phyloP scores from a whole-genome alignment of 2,888 invertebrate genomes.

The Heliconius sara region DNA sequence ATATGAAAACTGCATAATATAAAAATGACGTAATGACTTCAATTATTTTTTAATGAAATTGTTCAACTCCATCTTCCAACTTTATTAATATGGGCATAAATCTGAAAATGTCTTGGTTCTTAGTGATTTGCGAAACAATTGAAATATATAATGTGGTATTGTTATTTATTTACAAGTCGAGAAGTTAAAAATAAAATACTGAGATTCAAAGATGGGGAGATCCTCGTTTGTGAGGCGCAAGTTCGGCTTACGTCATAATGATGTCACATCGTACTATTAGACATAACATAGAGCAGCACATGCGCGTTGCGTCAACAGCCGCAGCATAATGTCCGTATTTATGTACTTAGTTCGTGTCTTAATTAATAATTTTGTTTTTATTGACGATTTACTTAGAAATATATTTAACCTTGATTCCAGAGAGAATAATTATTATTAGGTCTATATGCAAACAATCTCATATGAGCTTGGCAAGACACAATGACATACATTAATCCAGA shows the following conservation, averaged over 20 bases:
- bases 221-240: conserved; percentile 73
- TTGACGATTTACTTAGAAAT: neutral
- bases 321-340: conserved; percentile 54
- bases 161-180: neutral
- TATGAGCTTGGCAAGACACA: neutral
- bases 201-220: conserved; percentile 65
- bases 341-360: conserved; percentile 30
- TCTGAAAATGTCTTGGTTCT: neutral
- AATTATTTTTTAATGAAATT: neutral
- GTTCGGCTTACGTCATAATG: conserved; percentile 75
- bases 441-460: neutral
- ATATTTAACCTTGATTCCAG: neutral
- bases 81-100: neutral
- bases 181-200: conserved; percentile 29
- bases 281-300: conserved; percentile 71
- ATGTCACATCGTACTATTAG: conserved; percentile 77
- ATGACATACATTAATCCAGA: neutral
- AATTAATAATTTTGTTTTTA: conserved; percentile 8
- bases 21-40: neutral
- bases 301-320: conserved; percentile 78
- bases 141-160: neutral
- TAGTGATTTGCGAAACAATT: neutral
- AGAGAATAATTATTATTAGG: neutral
- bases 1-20: conserved; percentile 16
- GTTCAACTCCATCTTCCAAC: neutral